Percentiles rank a stretch among this genome's conserved stretches.
Evolutionary conservation across 2,888 invertebrate genomes (phyloP).

Genomic region (Nasonia oneida): DNA sequence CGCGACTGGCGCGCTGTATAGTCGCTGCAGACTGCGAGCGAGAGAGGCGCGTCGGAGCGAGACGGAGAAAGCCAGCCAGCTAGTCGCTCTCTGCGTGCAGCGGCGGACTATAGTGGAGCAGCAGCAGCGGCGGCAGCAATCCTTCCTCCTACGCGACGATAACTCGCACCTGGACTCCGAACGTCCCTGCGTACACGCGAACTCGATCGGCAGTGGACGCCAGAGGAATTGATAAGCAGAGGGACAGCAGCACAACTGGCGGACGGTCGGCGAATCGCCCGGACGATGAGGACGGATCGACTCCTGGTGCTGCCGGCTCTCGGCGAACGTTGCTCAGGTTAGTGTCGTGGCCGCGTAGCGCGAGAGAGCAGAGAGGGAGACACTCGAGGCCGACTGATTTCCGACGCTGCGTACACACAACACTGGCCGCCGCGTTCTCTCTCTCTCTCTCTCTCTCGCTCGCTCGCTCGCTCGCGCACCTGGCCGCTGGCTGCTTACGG

Average conservation of each 20-base stretch:
- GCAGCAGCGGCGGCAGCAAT: not conserved
- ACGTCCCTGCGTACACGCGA: not conserved
- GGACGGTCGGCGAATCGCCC: not conserved
- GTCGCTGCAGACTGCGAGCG: constrained; percentile 4
- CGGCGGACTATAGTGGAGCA: not conserved
- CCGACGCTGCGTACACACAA: constrained; percentile 13
- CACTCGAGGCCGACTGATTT: constrained; percentile 10
- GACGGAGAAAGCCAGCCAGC: constrained; percentile 10
- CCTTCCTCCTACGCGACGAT: not conserved
- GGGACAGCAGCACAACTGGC: not conserved
- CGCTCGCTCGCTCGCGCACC: constrained; percentile 41
- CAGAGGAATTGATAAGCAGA: not conserved
- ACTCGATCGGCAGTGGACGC: not conserved
- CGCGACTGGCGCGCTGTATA: not conserved
- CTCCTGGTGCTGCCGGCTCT: not conserved
- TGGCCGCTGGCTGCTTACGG: constrained; percentile 2
- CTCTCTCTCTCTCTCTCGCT: constrained; percentile 32
- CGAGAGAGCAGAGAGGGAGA: constrained; percentile 8
- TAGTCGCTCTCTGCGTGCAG: constrained; percentile 4
- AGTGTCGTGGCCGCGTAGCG: not conserved
- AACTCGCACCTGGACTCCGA: not conserved
- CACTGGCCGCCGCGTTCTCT: constrained; percentile 43
- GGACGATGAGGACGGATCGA: not conserved
- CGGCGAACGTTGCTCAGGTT: not conserved
- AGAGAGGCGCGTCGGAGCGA: constrained; percentile 8